phyloP scores from a whole-genome alignment of 37 sponge, comb jelly and placozoan genomes.

The Bolinopsis microptera region DNA sequence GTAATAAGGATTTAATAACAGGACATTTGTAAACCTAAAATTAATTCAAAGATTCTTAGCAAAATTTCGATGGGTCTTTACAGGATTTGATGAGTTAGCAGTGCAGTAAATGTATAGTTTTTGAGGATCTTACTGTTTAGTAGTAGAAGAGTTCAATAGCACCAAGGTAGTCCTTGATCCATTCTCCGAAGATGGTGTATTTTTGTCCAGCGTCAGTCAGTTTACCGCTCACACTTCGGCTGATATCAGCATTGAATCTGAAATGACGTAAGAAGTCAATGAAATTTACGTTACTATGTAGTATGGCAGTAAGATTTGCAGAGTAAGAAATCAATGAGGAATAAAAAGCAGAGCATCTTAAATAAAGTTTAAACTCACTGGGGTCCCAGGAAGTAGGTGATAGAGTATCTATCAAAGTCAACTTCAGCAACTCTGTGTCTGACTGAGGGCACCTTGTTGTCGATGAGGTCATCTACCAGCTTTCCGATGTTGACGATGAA shows the following conservation, averaged over 20 bases:
- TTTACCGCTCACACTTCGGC: slow-evolving; percentile 1
- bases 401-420: slow-evolving; percentile 56
- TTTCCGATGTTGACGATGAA: slow-evolving; percentile 47
- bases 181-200: slow-evolving; percentile 57
- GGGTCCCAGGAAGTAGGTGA: slow-evolving; percentile 56
- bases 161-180: slow-evolving; percentile 59
- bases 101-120: no score
- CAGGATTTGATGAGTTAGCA: no score
- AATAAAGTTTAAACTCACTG: not conserved
- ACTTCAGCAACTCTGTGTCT: slow-evolving; percentile 12
- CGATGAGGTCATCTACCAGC: slow-evolving; percentile 36
- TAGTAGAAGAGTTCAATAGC: slow-evolving; percentile 54
- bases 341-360: not conserved
- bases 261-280: no score
- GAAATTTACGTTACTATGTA: not conserved
- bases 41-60: no score
- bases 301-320: not conserved
- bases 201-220: slow-evolving; percentile 9
- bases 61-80: no score
- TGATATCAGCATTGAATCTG: slow-evolving; percentile 53
- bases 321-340: no score
- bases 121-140: not conserved
- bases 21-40: no score
- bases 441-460: not conserved
- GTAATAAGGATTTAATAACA: no score